These are phyloP conservation scores for Parazoanthus atlanticus DNA, from an alignment of 92 coral and sea anemone genomes.

Conservation along the genomic window DNA sequence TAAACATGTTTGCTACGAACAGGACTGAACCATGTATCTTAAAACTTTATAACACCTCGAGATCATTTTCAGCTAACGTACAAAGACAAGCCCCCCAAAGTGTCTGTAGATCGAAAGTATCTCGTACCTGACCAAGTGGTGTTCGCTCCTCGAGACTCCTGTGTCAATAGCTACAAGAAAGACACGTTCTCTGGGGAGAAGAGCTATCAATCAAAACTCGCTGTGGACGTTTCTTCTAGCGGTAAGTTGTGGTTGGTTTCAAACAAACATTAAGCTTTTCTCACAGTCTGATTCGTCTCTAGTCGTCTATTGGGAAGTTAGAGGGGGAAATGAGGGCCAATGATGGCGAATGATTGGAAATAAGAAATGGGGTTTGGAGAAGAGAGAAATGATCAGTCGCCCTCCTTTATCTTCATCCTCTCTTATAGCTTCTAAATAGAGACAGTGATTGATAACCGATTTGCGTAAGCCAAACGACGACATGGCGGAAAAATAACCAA, in stretches of 20 bases:
- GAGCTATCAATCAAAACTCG: slow-evolving; percentile 1
- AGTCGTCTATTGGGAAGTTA: too few species aligned
- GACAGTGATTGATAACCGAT: too few species aligned
- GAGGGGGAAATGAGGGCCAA: too few species aligned
- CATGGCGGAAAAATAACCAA: too few species aligned
- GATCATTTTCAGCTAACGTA: neutral
- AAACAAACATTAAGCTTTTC: neutral
- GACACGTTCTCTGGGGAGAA: slow-evolving; percentile 6
- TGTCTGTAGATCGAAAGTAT: neutral
- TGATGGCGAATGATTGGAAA: too few species aligned
- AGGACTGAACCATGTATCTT: too few species aligned
- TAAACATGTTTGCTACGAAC: neutral
- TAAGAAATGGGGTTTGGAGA: too few species aligned
- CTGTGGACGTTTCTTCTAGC: neutral
- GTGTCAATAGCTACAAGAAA: neutral
- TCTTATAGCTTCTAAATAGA: too few species aligned
- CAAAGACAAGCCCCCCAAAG: slow-evolving; percentile 3
- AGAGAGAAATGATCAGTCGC: too few species aligned
- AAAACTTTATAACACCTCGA: neutral
- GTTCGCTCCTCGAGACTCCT: neutral
- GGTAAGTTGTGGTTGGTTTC: neutral
- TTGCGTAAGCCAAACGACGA: too few species aligned
- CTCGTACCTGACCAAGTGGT: slow-evolving; percentile 4
- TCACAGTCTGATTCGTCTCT: too few species aligned
- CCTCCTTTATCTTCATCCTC: too few species aligned